Evolutionary conservation across 2,113 vertebrate genomes (phyloP).

Genomic region (Lepidiolamprologus cunningtoni): DNA sequence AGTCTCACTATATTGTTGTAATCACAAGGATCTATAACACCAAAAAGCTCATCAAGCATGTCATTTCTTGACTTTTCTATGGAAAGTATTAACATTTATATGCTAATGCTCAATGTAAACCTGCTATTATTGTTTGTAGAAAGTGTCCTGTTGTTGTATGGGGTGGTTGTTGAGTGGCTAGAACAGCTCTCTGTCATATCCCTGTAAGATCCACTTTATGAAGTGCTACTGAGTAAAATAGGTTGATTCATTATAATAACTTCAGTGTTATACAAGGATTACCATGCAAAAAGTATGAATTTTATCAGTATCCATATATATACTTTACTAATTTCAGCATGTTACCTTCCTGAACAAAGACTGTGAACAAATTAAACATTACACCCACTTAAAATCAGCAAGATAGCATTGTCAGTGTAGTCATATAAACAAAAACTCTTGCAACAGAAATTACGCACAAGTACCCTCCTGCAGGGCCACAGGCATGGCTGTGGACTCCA

Average conservation of each 20-base stretch:
- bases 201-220: neutral
- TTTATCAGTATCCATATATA: too few relatives aligned
- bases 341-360: neutral
- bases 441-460: neutral
- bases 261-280: neutral
- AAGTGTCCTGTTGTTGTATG: neutral
- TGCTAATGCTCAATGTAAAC: neutral
- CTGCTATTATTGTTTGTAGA: neutral
- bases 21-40: neutral
- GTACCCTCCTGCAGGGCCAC: neutral
- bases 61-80: neutral
- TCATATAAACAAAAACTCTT: neutral
- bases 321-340: neutral
- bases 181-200: neutral
- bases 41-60: neutral
- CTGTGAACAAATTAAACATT: neutral
- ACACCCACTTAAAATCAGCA: neutral
- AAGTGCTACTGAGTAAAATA: neutral
- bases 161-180: neutral
- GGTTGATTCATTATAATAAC: neutral
- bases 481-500: neutral
- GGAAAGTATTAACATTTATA: neutral
- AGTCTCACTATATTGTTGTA: neutral
- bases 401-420: accelerated
- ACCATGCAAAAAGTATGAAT: accelerated